Conservation (phyloP, 2,888 invertebrate genomes). For the Chalcis sispes region DNA sequence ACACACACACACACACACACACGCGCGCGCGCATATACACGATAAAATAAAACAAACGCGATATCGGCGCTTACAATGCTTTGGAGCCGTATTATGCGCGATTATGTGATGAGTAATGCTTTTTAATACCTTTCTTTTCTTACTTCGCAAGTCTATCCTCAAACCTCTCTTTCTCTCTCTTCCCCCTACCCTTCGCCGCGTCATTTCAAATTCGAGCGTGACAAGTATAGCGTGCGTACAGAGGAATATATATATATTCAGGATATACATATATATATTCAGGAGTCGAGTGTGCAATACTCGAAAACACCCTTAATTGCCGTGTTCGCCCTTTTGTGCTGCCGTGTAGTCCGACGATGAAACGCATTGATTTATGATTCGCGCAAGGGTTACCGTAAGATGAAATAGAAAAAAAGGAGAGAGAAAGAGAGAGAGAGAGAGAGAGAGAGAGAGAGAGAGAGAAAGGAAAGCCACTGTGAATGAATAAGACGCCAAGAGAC, state of each 20-base stretch:
- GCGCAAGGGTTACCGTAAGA: conserved; percentile 37
- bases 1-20: too few relatives aligned
- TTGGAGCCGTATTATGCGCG: too few relatives aligned
- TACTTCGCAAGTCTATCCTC: too few relatives aligned
- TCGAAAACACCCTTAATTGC: conserved; percentile 77
- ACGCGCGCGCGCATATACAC: conserved; percentile 38
- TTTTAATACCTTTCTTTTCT: conserved; percentile 73
- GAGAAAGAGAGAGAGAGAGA: conserved; percentile 21
- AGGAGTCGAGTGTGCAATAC: conserved; percentile 65
- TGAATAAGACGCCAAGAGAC: conserved; percentile 41
- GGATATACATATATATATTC: too few relatives aligned
- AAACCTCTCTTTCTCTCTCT: too few relatives aligned
- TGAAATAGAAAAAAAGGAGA: background rate
- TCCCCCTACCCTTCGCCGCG: conserved; percentile 40
- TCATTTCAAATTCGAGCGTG: conserved; percentile 39
- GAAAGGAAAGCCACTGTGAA: conserved; percentile 48
- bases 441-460: conserved; percentile 45
- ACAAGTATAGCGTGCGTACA: too few relatives aligned
- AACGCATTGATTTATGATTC: conserved; percentile 57
- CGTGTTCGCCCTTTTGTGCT: conserved; percentile 66
- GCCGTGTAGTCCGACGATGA: background rate
- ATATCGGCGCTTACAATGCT: too few relatives aligned
- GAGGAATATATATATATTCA: too few relatives aligned
- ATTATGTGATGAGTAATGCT: conserved; percentile 77
- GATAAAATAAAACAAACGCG: conserved; percentile 51